These are phyloP conservation scores for Sciurus niger DNA, from an alignment of 2,113 vertebrate species.

Conservation along the genomic window DNA sequence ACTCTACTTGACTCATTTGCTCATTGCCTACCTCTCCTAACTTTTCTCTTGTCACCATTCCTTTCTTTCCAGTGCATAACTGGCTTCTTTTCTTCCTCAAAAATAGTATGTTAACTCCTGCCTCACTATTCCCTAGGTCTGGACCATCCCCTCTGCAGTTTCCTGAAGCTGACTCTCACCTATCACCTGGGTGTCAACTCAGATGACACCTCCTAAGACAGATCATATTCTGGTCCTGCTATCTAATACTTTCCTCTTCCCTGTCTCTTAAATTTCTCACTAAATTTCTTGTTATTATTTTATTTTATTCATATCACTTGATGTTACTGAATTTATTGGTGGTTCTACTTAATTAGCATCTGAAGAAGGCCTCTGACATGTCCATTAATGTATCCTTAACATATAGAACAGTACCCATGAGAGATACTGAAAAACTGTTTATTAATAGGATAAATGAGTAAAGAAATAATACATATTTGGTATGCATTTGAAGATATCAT, in stretches of 20 bases:
- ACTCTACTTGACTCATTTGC: accelerated
- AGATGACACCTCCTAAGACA: background rate
- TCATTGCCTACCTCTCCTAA: background rate
- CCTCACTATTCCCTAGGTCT: background rate
- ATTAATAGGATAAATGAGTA: background rate
- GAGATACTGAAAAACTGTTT: background rate
- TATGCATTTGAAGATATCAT: background rate
- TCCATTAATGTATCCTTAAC: background rate
- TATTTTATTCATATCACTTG: background rate
- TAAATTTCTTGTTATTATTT: background rate
- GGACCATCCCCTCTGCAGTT: background rate
- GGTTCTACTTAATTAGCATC: background rate
- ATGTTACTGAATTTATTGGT: background rate
- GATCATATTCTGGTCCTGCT: background rate
- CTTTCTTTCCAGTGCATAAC: background rate
- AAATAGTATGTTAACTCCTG: background rate
- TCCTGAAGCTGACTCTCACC: background rate
- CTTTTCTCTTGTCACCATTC: background rate
- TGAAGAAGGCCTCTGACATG: background rate
- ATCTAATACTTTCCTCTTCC: background rate
- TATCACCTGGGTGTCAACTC: background rate
- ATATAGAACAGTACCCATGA: background rate
- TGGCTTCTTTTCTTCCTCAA: background rate
- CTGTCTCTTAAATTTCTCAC: background rate
- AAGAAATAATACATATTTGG: background rate